These are phyloP conservation scores for Schizaphis graminum DNA, from an alignment of 2,888 invertebrate species.

Conservation along the genomic window DNA sequence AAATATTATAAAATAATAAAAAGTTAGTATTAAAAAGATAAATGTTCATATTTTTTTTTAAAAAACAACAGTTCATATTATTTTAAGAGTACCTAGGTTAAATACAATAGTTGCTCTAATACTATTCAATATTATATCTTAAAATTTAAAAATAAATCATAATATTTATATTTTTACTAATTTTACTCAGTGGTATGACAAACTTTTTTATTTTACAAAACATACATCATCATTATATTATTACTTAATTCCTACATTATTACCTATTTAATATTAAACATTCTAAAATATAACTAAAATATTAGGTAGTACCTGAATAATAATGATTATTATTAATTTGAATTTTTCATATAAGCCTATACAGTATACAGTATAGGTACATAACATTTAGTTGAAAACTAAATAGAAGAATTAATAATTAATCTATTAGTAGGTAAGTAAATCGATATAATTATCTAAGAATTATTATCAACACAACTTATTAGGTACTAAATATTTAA, in stretches of 20 bases:
- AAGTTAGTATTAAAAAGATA: neutral
- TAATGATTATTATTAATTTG: neutral
- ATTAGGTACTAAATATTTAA: neutral
- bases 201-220: neutral
- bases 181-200: neutral
- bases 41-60: neutral
- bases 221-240: neutral
- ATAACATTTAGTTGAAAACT: neutral
- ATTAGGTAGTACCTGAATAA: neutral
- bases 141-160: neutral
- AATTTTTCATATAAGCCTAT: neutral
- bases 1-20: neutral
- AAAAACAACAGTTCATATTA: neutral
- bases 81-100: neutral
- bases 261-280: neutral
- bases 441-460: neutral
- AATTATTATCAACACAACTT: neutral
- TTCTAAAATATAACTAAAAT: neutral
- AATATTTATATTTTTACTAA: neutral
- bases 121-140: neutral
- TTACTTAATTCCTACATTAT: neutral
- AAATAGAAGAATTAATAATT: neutral
- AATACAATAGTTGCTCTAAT: neutral
- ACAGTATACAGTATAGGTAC: too few relatives aligned
- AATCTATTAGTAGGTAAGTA: neutral